Evolutionary conservation across 2,888 invertebrate genomes (phyloP).

Genomic region (Taenaris catops): DNA sequence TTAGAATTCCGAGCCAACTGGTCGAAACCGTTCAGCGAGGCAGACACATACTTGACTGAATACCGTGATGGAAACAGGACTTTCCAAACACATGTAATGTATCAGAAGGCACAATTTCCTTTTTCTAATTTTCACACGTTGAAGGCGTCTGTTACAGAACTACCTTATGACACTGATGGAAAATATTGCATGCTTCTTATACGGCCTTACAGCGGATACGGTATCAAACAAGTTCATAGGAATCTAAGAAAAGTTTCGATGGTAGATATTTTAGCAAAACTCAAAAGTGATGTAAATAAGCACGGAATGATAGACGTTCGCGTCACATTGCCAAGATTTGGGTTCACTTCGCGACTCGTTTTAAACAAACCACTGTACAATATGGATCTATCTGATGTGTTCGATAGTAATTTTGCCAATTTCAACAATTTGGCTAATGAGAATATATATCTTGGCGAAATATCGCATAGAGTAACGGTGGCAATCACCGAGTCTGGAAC

Average conservation of each 20-base stretch:
- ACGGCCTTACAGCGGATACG: conserved; percentile 77
- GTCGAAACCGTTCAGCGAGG: not conserved
- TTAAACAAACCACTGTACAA: conserved; percentile 77
- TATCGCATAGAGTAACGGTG: not conserved
- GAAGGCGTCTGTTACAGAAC: conserved; percentile 80
- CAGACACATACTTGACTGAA: not conserved
- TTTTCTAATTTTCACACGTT: conserved; percentile 76
- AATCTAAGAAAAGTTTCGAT: conserved; percentile 64
- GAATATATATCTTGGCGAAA: not conserved
- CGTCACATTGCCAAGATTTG: conserved; percentile 82
- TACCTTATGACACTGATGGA: conserved; percentile 82
- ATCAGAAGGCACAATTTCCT: conserved; percentile 70
- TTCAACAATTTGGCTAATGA: conserved; percentile 2
- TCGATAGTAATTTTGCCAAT: conserved; percentile 45
- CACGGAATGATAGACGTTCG: conserved; percentile 81
- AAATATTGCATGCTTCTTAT: conserved; percentile 82
- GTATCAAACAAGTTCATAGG: conserved; percentile 65
- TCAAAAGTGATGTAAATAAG: conserved; percentile 62
- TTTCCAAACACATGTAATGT: conserved; percentile 2
- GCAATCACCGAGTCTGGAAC: not conserved
- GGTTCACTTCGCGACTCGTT: conserved; percentile 78
- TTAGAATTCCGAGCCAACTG: conserved; percentile 5
- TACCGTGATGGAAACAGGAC: not conserved
- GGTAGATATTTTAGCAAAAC: conserved; percentile 64
- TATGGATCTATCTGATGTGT: conserved; percentile 85